These are phyloP conservation scores for Sussaba pulchella DNA, from an alignment of 2,888 invertebrate species.

Conservation along the genomic window DNA sequence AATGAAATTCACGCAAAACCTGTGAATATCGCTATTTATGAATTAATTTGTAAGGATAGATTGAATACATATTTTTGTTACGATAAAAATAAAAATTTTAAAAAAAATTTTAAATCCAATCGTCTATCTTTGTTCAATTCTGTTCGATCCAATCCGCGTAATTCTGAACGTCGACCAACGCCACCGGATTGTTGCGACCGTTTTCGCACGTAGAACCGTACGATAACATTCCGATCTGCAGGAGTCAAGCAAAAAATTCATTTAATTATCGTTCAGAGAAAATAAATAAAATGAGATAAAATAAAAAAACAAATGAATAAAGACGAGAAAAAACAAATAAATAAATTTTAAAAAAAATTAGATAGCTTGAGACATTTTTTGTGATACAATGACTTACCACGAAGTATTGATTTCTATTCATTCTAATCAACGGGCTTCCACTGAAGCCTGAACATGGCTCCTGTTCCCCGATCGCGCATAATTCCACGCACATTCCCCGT, in stretches of 20 bases:
- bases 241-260: conserved; percentile 20
- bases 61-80: conserved; percentile 60
- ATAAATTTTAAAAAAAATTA: no score
- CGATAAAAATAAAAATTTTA: no score
- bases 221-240: conserved; percentile 91
- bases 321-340: no score
- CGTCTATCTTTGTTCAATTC: conserved; percentile 83
- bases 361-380: background rate
- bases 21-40: conserved; percentile 44
- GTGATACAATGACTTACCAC: conserved; percentile 85
- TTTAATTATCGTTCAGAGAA: background rate
- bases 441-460: conserved; percentile 93
- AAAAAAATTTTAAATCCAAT: no score
- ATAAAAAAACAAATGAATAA: no score
- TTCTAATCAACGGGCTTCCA: conserved; percentile 90
- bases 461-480: conserved; percentile 89
- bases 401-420: conserved; percentile 87
- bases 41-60: conserved; percentile 49
- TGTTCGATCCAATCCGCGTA: conserved; percentile 91
- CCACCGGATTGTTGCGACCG: conserved; percentile 90
- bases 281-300: no score
- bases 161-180: conserved; percentile 91
- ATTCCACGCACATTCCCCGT: conserved; percentile 89
- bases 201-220: conserved; percentile 93
- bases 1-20: conserved; percentile 66